Percentiles rank a stretch among this genome's conserved stretches.
Conservation (phyloP, 2,888 invertebrate species). For the Cephus spinipes region DNA sequence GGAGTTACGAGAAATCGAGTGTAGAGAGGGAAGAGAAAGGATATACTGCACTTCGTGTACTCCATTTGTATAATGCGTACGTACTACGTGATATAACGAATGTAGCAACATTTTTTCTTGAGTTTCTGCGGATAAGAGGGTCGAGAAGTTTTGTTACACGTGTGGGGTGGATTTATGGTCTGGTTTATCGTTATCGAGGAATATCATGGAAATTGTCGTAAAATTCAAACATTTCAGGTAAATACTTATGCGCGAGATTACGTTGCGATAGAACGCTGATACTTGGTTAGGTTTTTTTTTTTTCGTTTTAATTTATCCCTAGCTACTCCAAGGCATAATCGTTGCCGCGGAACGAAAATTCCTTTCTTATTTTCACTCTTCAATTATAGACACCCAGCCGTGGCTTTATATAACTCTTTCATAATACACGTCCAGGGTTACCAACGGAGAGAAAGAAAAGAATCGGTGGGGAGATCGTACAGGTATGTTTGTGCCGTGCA, state of each 20-base stretch:
- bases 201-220: background rate
- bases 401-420: conserved; percentile 26
- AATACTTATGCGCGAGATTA: background rate
- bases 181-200: background rate
- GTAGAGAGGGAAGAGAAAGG: conserved; percentile 29
- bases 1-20: conserved; percentile 31
- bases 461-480: conserved; percentile 18
- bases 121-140: background rate
- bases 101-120: background rate
- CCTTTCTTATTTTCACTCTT: conserved; percentile 15
- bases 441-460: conserved; percentile 27
- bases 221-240: background rate
- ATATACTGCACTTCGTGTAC: conserved; percentile 22
- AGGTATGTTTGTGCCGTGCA: background rate
- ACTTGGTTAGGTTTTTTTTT: background rate
- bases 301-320: background rate
- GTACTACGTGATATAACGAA: background rate
- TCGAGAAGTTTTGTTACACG: background rate
- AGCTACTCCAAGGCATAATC: background rate
- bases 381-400: conserved; percentile 7
- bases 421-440: conserved; percentile 37
- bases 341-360: conserved; percentile 6
- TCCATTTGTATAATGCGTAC: conserved; percentile 7
- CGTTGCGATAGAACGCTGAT: background rate
- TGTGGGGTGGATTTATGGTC: background rate